Conservation (phyloP, 2,888 invertebrate genomes). For the Epistrophe grossulariae region DNA sequence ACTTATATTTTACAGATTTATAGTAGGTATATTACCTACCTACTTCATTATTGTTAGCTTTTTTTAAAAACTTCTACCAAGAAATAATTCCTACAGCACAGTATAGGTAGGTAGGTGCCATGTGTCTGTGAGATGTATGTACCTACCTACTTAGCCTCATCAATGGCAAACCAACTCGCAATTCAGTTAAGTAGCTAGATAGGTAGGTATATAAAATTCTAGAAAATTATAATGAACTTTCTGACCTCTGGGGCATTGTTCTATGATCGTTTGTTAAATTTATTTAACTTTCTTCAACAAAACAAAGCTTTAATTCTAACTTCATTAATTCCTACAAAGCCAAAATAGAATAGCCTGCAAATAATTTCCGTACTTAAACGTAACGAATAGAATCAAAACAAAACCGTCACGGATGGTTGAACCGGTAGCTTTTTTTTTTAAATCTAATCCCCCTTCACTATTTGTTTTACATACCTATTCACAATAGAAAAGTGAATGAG, state of each 20-base stretch:
- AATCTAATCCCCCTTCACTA: background rate
- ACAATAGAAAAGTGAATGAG: conserved; percentile 2
- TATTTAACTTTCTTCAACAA: background rate
- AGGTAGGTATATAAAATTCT: background rate
- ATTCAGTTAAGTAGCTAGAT: too few relatives aligned
- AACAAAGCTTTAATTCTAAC: conserved; percentile 8
- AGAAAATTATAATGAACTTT: conserved; percentile 15
- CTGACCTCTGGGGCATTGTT: conserved; percentile 13
- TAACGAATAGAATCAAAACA: conserved; percentile 16
- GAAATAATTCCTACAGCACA: too few relatives aligned
- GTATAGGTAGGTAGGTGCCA: too few relatives aligned
- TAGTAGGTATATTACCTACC: too few relatives aligned
- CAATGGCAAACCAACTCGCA: background rate
- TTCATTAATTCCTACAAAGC: background rate
- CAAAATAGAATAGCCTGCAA: background rate
- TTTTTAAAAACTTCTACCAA: too few relatives aligned
- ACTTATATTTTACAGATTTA: too few relatives aligned
- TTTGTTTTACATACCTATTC: background rate
- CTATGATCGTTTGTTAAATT: background rate
- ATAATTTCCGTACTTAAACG: background rate
- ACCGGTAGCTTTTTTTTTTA: background rate
- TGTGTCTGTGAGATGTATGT: background rate
- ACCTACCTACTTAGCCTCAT: background rate
- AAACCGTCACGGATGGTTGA: conserved; percentile 3
- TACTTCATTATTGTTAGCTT: too few relatives aligned